These are phyloP conservation scores for Gymnothorax javanicus DNA, from an alignment of 2,797 vertebrate species.

Conservation along the genomic window DNA sequence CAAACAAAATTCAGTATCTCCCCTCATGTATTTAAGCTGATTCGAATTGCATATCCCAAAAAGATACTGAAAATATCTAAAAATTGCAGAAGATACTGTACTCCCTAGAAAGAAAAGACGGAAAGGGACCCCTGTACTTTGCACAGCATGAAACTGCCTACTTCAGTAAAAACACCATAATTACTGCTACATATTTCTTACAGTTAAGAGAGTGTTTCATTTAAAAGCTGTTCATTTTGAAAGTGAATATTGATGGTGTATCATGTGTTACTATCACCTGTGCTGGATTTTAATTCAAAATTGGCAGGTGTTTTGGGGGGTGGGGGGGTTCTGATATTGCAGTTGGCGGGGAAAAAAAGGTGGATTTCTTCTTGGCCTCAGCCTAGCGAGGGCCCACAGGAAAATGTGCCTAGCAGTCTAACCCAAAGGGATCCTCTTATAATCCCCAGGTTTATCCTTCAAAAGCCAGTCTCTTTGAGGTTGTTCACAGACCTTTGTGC, in stretches of 20 bases:
- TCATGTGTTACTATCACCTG: constrained; percentile 13
- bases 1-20: background rate
- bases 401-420: constrained; percentile 38
- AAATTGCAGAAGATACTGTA: background rate
- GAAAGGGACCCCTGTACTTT: background rate
- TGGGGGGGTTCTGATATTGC: background rate
- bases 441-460: constrained; percentile 80
- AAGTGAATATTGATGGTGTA: constrained; percentile 5
- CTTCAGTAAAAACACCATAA: background rate
- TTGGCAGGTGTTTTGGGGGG: background rate
- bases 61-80: background rate
- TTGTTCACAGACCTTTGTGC: constrained; percentile 46
- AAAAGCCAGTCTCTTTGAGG: constrained; percentile 70
- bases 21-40: background rate
- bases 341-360: constrained; percentile 46
- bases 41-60: background rate
- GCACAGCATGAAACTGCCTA: background rate
- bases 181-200: background rate
- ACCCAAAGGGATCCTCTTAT: constrained; percentile 75
- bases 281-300: constrained; percentile 18
- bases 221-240: background rate
- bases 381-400: constrained; percentile 51
- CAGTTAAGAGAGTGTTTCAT: background rate
- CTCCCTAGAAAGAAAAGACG: background rate
- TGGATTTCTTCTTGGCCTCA: constrained; percentile 46